phyloP scores from a whole-genome alignment of 2,797 vertebrate genomes.

The Ptychobarbus kaznakovi region DNA sequence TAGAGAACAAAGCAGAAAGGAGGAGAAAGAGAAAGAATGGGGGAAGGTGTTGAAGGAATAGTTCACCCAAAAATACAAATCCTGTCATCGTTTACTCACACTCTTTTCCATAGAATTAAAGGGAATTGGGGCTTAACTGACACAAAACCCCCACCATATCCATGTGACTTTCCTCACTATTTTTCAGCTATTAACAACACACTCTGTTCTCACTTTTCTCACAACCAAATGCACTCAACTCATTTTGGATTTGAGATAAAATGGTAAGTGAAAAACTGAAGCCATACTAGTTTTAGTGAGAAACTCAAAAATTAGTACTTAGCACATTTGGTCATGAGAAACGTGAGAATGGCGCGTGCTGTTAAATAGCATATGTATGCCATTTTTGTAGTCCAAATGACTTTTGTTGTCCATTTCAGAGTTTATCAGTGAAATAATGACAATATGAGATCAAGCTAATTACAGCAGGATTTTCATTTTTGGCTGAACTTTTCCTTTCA shows the following conservation, averaged over 20 bases:
- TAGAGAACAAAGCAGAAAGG: slow-evolving; percentile 26
- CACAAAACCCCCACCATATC: neutral
- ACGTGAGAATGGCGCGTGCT: neutral
- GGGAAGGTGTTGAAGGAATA: neutral
- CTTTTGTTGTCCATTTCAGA: neutral
- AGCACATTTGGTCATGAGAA: neutral
- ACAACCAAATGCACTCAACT: neutral
- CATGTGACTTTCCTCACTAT: neutral
- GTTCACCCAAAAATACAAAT: neutral
- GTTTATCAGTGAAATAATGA: neutral
- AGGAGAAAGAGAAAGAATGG: neutral
- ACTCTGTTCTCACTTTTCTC: neutral
- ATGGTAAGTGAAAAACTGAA: neutral
- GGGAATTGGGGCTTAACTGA: neutral
- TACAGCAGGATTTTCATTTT: neutral
- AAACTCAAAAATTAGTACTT: neutral
- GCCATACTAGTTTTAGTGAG: neutral
- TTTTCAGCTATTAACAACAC: neutral
- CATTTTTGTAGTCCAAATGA: neutral
- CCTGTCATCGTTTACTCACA: neutral
- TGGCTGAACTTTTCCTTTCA: neutral
- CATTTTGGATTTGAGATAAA: neutral
- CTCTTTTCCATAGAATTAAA: neutral
- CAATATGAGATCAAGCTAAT: neutral
- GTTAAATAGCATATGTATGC: neutral